Conservation (phyloP, 2,113 vertebrate genomes). For the Cryptomyrus ogoouensis region DNA sequence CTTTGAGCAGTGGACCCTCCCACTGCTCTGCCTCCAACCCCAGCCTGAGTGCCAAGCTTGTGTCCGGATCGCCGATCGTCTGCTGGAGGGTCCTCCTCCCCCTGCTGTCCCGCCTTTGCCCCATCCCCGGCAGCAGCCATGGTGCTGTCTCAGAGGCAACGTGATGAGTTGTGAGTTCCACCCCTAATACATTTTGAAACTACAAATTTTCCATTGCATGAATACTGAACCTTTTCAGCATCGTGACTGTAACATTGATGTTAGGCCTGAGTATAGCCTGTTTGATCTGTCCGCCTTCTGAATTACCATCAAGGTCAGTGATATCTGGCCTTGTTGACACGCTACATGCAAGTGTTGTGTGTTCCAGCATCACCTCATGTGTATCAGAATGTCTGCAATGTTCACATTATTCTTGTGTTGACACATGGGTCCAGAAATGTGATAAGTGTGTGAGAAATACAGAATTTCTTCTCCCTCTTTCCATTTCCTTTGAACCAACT, state of each 20-base stretch:
- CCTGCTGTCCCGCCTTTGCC: slow-evolving; percentile 54
- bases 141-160: slow-evolving; percentile 99
- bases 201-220: not conserved
- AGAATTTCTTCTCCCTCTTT: not conserved
- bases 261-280: not conserved
- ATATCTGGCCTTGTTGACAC: not conserved
- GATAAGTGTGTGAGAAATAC: not conserved
- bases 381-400: not conserved
- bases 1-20: slow-evolving; percentile 34
- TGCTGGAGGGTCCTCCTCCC: slow-evolving; percentile 48
- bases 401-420: not conserved
- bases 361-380: not conserved
- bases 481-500: not conserved
- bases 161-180: slow-evolving; percentile 92
- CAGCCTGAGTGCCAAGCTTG: slow-evolving; percentile 56
- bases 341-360: not conserved
- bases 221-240: not conserved
- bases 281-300: not conserved
- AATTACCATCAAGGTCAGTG: not conserved
- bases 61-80: slow-evolving; percentile 49
- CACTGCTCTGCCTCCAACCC: slow-evolving; percentile 44
- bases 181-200: not conserved
- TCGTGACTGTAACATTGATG: not conserved
- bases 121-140: slow-evolving; percentile 70
- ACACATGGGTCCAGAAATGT: not conserved